Percentiles rank a stretch among this genome's conserved stretches.
Conservation (phyloP, 2,888 invertebrate genomes). For the Octodonta nipae region DNA sequence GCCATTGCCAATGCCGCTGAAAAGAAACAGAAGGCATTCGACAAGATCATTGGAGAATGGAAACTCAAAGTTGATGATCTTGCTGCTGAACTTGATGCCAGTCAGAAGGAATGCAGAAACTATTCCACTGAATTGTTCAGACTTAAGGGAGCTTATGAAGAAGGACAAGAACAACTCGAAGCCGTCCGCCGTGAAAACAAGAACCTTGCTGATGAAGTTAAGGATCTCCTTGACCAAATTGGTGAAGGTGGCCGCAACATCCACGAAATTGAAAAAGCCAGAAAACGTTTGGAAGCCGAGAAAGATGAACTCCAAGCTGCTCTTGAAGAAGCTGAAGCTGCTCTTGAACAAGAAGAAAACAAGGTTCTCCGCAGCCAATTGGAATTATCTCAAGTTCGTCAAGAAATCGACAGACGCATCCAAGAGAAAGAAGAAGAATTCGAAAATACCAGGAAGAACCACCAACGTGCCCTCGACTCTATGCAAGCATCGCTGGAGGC, state of each 20-base stretch:
- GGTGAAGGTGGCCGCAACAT: slow-evolving; percentile 99
- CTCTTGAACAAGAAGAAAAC: slow-evolving; percentile 99
- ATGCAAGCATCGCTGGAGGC: slow-evolving; percentile 99
- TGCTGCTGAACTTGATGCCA: slow-evolving; percentile 92
- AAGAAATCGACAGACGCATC: slow-evolving; percentile 98
- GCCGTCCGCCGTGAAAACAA: slow-evolving; percentile 98
- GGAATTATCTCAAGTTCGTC: slow-evolving; percentile 95
- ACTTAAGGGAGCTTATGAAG: slow-evolving; percentile 93
- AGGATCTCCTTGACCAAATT: slow-evolving; percentile 97
- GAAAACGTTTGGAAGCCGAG: slow-evolving; percentile 96
- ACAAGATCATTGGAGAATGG: slow-evolving; percentile 99
- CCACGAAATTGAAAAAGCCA: slow-evolving; percentile 97
- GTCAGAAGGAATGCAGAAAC: slow-evolving; percentile 98
- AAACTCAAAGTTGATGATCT: slow-evolving; percentile 98
- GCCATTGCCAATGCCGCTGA: slow-evolving; percentile 92
- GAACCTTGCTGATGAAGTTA: slow-evolving; percentile 98
- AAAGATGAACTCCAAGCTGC: slow-evolving; percentile 99
- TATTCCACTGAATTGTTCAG: slow-evolving; percentile 99
- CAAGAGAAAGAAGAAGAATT: slow-evolving; percentile 99
- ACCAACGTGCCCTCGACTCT: slow-evolving; percentile 97
- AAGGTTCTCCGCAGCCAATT: slow-evolving; percentile 94
- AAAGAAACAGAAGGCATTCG: slow-evolving; percentile 99
- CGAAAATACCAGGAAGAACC: slow-evolving; percentile 99
- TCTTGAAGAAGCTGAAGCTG: slow-evolving; percentile 96
- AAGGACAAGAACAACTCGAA: slow-evolving; percentile 93